phyloP scores from a whole-genome alignment of 2,888 invertebrate genomes.

The Chesias legatella region DNA sequence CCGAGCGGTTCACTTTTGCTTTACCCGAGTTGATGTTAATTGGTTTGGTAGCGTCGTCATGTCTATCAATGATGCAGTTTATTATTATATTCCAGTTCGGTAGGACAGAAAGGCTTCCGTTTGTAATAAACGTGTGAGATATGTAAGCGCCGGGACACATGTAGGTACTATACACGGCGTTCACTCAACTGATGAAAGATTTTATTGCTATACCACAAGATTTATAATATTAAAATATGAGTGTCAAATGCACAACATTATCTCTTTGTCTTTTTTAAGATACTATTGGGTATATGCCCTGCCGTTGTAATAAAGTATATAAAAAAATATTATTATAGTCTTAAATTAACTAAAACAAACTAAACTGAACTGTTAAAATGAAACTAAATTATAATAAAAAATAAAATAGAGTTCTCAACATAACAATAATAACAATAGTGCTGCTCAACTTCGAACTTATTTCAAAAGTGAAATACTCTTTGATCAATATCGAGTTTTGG shows the following conservation, averaged over 20 bases:
- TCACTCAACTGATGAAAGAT: slow-evolving; percentile 49
- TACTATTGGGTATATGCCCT: no score
- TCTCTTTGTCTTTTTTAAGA: no score
- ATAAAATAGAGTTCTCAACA: no score
- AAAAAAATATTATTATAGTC: no score
- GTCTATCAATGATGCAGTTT: slow-evolving; percentile 57
- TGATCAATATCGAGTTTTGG: no score
- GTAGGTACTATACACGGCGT: slow-evolving; percentile 21
- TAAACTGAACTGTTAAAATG: not conserved
- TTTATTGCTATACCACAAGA: slow-evolving; percentile 51
- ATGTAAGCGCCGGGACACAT: slow-evolving; percentile 36
- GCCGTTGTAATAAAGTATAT: no score
- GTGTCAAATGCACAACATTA: no score
- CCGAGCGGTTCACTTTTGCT: slow-evolving; percentile 14
- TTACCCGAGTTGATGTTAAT: slow-evolving; percentile 39
- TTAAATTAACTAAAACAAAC: not conserved
- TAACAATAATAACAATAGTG: no score
- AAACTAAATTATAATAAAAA: no score
- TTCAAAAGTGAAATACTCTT: no score
- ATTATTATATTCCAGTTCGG: slow-evolving; percentile 22
- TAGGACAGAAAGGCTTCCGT: slow-evolving; percentile 61
- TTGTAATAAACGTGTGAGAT: slow-evolving; percentile 65
- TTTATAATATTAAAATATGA: no score
- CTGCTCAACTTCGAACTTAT: no score
- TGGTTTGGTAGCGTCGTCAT: slow-evolving; percentile 54